Base-by-base conservation (phyloP, 2,888 invertebrate genomes). In the Pyralis farinalis region DNA sequence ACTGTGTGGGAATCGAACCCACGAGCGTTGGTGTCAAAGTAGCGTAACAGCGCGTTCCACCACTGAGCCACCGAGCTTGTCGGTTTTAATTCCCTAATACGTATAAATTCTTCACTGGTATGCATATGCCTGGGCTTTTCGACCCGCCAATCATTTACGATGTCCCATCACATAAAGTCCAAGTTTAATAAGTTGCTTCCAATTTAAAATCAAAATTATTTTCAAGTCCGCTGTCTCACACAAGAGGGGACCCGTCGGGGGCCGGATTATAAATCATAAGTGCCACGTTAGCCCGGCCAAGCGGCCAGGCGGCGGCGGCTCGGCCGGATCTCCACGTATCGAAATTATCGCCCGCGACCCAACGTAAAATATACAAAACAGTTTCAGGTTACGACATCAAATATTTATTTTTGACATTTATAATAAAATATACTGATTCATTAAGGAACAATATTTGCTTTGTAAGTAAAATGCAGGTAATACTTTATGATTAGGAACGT, bases 211-310 rank as follows among this genome's bases (percentile, higher is more conserved):
- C 69, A 68, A 82, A 82, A 80, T 80, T 79, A 81, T 80, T 82
- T 81, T 74, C 63, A 70, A 76, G 73, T 51, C 68, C 64, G 73
- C 76, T 79, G 83, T 81, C 82, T 77, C 76, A 25, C 16, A 72
- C 71, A 66, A 72, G 71, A 71, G 65, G n/a, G n/a, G 76, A 75
- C 73, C 70, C 74, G 78, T 77, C 76, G 77, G 71, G 62, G 80
- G 70, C 79, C 71, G 73, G 83, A 80, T 83, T 85, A 84, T 86
- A 86, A 86, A 86, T 85, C 86, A 86, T 82, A 84, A 78, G 74
- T 77, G 84, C 82, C 86, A 81, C 76, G 81, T 83, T 77, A 78
- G 72, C 59, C 62, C 55, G 4, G 16, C 3, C 65, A 65, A 60
- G 64, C 64, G 62, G 3, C 25, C 70, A n/a, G n/a, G n/a, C n/a